A percentile compares a stretch with the other conserved stretches of the same genome.
Evolutionary conservation across 2,797 vertebrate genomes (phyloP).

Genomic region (Syndactyla subalaris): DNA sequence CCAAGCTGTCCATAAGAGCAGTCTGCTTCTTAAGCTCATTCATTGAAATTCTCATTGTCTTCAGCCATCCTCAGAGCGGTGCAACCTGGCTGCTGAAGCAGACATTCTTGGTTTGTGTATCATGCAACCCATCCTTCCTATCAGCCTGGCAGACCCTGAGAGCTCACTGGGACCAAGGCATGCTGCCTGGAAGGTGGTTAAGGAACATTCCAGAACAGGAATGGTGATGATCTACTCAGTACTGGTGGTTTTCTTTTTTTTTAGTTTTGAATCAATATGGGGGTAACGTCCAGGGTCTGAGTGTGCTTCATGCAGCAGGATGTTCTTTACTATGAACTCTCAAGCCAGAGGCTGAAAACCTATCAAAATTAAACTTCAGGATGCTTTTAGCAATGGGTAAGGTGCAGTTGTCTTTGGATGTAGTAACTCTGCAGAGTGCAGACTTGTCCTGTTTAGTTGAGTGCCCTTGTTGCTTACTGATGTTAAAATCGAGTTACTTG

Average conservation of each 20-base stretch:
- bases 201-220: not conserved
- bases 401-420: not conserved
- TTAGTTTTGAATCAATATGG: not conserved
- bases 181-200: not conserved
- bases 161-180: not conserved
- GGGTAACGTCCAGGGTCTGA: not conserved
- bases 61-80: not conserved
- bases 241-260: not conserved
- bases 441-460: not conserved
- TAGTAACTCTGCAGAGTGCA: not conserved
- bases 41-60: not conserved
- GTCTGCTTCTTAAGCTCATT: not conserved
- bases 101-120: not conserved
- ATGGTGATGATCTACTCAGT: not conserved
- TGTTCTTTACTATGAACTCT: not conserved
- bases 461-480: not conserved
- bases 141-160: not conserved
- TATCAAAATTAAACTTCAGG: not conserved
- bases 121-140: not conserved
- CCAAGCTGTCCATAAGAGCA: not conserved
- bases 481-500: not conserved
- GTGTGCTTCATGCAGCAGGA: not conserved
- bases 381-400: slow-evolving; percentile 1
- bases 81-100: not conserved
- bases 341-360: not conserved